Evolutionary conservation across 2,888 invertebrate species (phyloP).

Genomic region (Parascotia fuliginaria): DNA sequence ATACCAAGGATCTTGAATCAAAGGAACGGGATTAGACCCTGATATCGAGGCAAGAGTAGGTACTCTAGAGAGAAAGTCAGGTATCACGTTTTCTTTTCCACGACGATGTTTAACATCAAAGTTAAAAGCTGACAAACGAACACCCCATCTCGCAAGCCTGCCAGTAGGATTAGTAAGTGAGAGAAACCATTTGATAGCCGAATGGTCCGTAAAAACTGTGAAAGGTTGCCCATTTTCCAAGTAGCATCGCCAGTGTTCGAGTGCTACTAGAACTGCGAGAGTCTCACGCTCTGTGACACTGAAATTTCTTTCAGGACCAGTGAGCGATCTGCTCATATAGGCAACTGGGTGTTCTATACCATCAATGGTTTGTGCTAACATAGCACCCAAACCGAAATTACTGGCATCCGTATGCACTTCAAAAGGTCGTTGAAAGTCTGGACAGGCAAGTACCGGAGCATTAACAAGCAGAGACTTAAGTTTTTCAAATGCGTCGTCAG

Average conservation of each 20-base stretch:
- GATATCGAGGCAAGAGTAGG: not conserved
- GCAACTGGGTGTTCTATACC: no score
- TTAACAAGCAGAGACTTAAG: no score
- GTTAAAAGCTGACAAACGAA: no score
- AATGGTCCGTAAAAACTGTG: not conserved
- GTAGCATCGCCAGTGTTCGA: conserved; percentile 40
- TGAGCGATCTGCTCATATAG: no score
- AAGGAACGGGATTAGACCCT: no score
- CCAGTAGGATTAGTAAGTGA: conserved; percentile 37
- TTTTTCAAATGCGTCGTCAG: no score
- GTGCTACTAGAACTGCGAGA: conserved; percentile 37
- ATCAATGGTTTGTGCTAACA: no score
- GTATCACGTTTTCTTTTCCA: conserved; percentile 37
- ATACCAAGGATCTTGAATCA: not conserved
- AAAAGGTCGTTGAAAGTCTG: no score
- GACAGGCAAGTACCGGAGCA: no score
- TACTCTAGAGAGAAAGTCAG: conserved; percentile 31
- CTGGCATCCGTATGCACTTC: no score
- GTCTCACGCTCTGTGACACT: conserved; percentile 44
- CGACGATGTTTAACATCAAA: conserved; percentile 30
- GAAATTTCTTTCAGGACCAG: conserved; percentile 34
- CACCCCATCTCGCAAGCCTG: conserved; percentile 27
- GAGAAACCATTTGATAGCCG: conserved; percentile 37
- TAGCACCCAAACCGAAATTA: no score
- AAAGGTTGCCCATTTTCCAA: conserved; percentile 24